Percentiles rank a stretch among this genome's conserved stretches.
These are phyloP conservation scores for Lasioglossum villosulum DNA, from an alignment of 2,888 invertebrate species.

Conservation along the genomic window DNA sequence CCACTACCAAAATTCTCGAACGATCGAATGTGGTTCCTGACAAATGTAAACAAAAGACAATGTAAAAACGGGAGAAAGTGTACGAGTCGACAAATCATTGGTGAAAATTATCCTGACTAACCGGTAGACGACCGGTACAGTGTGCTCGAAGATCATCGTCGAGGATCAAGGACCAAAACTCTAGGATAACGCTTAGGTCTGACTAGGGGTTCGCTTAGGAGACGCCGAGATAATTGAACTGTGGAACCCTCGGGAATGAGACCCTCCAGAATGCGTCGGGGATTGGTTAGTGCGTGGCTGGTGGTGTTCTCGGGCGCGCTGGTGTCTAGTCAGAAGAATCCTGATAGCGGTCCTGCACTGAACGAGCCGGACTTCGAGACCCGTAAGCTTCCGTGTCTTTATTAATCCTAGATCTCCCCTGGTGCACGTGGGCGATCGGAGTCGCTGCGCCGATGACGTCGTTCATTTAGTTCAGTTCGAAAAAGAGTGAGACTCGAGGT, in stretches of 20 bases:
- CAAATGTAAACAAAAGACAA: not conserved
- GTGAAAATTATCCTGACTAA: not conserved
- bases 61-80: not conserved
- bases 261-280: slow-evolving; percentile 51
- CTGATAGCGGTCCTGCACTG: slow-evolving; percentile 54
- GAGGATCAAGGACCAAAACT: not conserved
- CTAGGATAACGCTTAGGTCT: not conserved
- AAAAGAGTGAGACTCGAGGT: not conserved
- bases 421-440: slow-evolving; percentile 3
- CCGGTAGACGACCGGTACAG: not conserved
- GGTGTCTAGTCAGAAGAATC: slow-evolving; percentile 48
- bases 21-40: not conserved
- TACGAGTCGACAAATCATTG: not conserved
- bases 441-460: not conserved
- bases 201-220: too few relatives aligned
- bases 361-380: slow-evolving; percentile 80
- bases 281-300: slow-evolving; percentile 61
- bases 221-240: not conserved
- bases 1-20: not conserved
- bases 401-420: not conserved
- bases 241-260: slow-evolving; percentile 8
- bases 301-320: slow-evolving; percentile 53
- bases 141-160: not conserved
- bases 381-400: slow-evolving; percentile 75
- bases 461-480: not conserved